These are phyloP conservation scores for Hyperopisus bebe DNA, from an alignment of 2,113 vertebrate species.

Conservation along the genomic window DNA sequence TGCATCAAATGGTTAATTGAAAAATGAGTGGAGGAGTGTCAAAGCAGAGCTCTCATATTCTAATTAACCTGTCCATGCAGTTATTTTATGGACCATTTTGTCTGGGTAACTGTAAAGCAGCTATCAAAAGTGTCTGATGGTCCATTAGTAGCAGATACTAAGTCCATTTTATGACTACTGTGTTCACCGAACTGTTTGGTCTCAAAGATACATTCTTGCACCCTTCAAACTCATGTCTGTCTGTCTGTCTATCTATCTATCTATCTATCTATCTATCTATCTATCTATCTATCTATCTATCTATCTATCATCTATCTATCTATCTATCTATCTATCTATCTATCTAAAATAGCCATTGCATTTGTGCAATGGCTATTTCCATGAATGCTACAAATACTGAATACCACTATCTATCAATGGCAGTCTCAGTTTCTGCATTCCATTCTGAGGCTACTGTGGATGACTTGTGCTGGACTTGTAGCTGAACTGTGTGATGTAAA, in stretches of 20 bases:
- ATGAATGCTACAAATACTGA: background rate
- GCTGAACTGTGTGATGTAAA: background rate
- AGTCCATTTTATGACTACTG: background rate
- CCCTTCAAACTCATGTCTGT: background rate
- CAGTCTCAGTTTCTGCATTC: background rate
- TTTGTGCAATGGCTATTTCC: background rate
- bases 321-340: background rate
- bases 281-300: no score
- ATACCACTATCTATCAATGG: background rate
- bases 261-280: no score
- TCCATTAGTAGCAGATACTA: background rate
- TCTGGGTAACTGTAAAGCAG: background rate
- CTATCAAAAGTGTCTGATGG: background rate
- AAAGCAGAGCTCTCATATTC: background rate
- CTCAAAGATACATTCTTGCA: background rate
- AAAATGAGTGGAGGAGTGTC: background rate
- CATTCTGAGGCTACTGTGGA: background rate
- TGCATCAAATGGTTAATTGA: constrained; percentile 9
- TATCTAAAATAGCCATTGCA: background rate
- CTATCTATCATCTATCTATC: background rate
- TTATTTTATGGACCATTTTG: background rate
- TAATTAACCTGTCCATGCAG: background rate
- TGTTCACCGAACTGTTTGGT: background rate
- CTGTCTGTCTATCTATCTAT: background rate
- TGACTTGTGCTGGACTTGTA: background rate